Conservation (phyloP, 1,140 invertebrate genomes). For the Berghia stephanieae region DNA sequence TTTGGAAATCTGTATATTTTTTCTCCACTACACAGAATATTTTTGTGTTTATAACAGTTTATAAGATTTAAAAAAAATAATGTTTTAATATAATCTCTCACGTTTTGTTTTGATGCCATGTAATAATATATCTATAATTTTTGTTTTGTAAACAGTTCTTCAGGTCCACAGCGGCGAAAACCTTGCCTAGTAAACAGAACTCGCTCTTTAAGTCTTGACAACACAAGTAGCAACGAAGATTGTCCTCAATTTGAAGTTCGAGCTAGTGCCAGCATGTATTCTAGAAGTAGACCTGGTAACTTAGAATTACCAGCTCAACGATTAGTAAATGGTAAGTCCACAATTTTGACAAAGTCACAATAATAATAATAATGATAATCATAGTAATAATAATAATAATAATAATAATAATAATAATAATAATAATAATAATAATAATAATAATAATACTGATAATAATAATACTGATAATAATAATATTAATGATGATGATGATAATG, state of each 20-base stretch:
- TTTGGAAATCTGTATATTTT: too few relatives aligned
- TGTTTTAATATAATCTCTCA: not conserved
- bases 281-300: constrained; percentile 24
- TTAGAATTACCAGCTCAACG: constrained; percentile 7
- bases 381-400: too few relatives aligned
- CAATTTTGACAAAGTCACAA: too few relatives aligned
- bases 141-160: constrained; percentile 55
- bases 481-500: too few relatives aligned
- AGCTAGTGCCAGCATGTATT: constrained; percentile 29
- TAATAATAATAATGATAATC: too few relatives aligned
- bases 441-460: too few relatives aligned
- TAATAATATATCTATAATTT: constrained; percentile 8
- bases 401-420: too few relatives aligned
- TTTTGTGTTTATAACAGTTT: not conserved
- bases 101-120: not conserved
- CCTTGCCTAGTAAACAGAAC: constrained; percentile 78
- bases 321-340: too few relatives aligned
- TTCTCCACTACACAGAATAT: too few relatives aligned
- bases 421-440: too few relatives aligned
- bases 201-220: constrained; percentile 58
- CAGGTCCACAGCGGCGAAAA: constrained; percentile 74
- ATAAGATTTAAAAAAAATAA: not conserved
- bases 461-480: too few relatives aligned
- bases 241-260: constrained; percentile 38
- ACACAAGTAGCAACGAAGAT: constrained; percentile 65